Evolutionary conservation across 1,140 invertebrate species (phyloP).

Genomic region (Drosophila orena): DNA sequence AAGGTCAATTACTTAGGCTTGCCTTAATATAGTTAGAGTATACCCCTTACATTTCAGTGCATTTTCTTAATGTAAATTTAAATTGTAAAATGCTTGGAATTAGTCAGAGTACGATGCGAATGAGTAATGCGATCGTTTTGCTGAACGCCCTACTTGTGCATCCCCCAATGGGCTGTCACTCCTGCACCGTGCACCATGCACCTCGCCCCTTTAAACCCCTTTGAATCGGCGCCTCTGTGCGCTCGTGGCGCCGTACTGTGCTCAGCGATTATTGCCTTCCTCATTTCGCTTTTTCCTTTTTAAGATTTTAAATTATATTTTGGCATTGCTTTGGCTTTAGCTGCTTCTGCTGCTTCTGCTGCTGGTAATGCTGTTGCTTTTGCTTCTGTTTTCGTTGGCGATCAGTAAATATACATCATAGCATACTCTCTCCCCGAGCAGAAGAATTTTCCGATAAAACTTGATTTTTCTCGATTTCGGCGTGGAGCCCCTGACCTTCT

Average conservation of each 20-base stretch:
- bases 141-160: neutral
- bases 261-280: conserved; percentile 18
- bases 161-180: neutral
- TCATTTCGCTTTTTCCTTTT: conserved; percentile 50
- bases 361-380: conserved; percentile 18
- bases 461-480: conserved; percentile 40
- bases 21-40: too few relatives aligned
- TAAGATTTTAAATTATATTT: conserved; percentile 67
- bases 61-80: too few relatives aligned
- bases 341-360: conserved; percentile 12
- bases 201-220: conserved; percentile 15
- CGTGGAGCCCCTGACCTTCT: conserved; percentile 49
- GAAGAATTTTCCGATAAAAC: conserved; percentile 42
- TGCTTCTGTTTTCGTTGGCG: conserved; percentile 66
- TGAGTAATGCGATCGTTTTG: neutral
- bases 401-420: conserved; percentile 74
- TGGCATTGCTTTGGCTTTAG: conserved; percentile 48
- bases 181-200: neutral
- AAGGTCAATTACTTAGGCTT: too few relatives aligned
- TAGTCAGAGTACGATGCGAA: neutral
- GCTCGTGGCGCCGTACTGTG: conserved; percentile 35
- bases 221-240: conserved; percentile 36
- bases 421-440: conserved; percentile 11
- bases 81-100: too few relatives aligned
- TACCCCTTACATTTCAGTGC: too few relatives aligned